These are phyloP conservation scores for Tillus elongatus DNA, from an alignment of 2,888 invertebrate genomes.

Conservation along the genomic window DNA sequence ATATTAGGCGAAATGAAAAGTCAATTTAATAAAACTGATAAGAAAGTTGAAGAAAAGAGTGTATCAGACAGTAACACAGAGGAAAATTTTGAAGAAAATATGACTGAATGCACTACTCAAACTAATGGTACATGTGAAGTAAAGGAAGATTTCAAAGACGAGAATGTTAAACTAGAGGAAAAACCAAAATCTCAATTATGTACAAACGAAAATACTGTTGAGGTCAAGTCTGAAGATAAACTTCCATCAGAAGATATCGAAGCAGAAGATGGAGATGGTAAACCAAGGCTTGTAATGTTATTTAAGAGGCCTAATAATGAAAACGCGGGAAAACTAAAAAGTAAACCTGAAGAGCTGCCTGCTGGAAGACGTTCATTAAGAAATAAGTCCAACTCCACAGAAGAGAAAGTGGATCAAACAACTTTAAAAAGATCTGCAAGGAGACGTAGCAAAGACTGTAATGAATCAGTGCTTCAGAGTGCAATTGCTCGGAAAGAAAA, in stretches of 20 bases:
- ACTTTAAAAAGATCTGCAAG: conserved; percentile 55
- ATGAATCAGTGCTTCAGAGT: conserved; percentile 56
- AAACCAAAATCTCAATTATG: conserved; percentile 10
- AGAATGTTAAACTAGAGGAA: conserved; percentile 12
- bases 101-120: conserved; percentile 8
- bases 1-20: conserved; percentile 38
- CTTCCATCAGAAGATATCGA: conserved; percentile 8
- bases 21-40: conserved; percentile 40
- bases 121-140: conserved; percentile 6
- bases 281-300: conserved; percentile 16
- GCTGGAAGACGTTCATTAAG: conserved; percentile 40
- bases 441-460: conserved; percentile 52
- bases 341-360: conserved; percentile 35
- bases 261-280: conserved; percentile 17
- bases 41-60: conserved; percentile 28
- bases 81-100: neutral
- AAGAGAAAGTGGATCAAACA: conserved; percentile 31
- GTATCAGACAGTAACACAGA: neutral
- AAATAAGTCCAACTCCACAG: conserved; percentile 23
- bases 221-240: conserved; percentile 12
- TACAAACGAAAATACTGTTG: conserved; percentile 15
- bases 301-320: conserved; percentile 25
- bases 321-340: conserved; percentile 34
- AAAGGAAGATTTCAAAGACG: conserved; percentile 10
- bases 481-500: conserved; percentile 67